phyloP scores from a whole-genome alignment of 2,888 invertebrate genomes.

The Gisinianus flammeolus region DNA sequence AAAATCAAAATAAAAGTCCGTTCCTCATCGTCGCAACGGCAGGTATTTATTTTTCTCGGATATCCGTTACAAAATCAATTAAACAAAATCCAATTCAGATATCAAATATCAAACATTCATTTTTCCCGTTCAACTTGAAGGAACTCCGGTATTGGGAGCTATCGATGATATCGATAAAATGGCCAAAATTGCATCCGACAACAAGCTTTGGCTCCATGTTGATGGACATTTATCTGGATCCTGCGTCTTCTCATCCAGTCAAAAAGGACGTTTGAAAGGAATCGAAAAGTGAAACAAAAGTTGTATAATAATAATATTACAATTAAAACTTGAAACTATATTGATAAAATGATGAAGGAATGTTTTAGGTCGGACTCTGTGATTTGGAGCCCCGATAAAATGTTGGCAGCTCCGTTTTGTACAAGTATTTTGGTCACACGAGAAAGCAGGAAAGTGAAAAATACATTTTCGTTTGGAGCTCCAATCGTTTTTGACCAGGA shows the following conservation, averaged over 20 bases:
- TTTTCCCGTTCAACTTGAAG: neutral
- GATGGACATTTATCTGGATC: conserved; percentile 42
- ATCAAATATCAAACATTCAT: neutral
- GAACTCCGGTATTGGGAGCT: conserved; percentile 38
- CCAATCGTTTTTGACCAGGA: conserved; percentile 10
- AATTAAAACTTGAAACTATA: neutral
- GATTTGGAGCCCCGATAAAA: conserved; percentile 22
- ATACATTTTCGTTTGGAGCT: conserved; percentile 1
- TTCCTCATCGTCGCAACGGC: conserved; percentile 40
- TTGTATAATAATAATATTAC: neutral
- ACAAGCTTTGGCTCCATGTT: conserved; percentile 35
- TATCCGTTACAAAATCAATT: neutral
- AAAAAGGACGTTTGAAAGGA: conserved; percentile 42
- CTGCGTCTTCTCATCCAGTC: conserved; percentile 38
- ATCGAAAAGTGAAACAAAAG: conserved; percentile 31
- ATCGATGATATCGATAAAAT: conserved; percentile 38
- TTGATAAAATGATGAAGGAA: neutral
- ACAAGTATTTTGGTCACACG: conserved; percentile 12
- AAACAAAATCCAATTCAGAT: neutral
- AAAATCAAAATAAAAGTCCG: conserved; percentile 2
- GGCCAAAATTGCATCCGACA: conserved; percentile 17
- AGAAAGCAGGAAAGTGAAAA: conserved; percentile 3
- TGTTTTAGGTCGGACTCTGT: conserved; percentile 23
- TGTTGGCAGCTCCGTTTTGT: conserved; percentile 12
- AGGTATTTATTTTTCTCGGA: conserved; percentile 9